Percentiles rank a stretch among this genome's conserved stretches.
Conservation (phyloP, 2,797 vertebrate genomes). For the Onychomys leucogaster region DNA sequence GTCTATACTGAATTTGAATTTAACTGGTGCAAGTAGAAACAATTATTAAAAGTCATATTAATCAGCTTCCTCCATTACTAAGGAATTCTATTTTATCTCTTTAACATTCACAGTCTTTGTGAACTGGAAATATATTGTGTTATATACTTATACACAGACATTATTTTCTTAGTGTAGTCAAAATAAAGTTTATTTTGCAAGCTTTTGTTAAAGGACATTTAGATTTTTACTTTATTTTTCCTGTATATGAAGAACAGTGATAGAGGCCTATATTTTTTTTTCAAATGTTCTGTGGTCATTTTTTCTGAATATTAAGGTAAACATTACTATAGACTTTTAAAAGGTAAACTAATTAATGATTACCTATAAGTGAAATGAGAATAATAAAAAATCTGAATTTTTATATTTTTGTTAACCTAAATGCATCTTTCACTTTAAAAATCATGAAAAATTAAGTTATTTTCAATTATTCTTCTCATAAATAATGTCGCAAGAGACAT, state of each 20-base stretch:
- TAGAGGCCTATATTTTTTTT: background rate
- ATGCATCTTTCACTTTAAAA: background rate
- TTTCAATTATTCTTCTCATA: background rate
- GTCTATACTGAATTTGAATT: background rate
- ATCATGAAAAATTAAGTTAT: background rate
- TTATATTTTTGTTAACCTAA: background rate
- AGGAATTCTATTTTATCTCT: background rate
- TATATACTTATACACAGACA: background rate
- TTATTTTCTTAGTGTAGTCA: background rate
- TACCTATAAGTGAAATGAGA: background rate
- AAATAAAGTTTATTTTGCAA: constrained; percentile 14
- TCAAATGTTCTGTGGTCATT: background rate
- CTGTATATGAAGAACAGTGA: background rate
- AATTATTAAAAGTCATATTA: constrained; percentile 14
- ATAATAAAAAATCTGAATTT: background rate
- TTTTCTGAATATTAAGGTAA: background rate
- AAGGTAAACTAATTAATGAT: background rate
- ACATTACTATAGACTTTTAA: background rate
- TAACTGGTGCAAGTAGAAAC: background rate
- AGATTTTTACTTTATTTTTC: background rate
- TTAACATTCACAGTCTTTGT: background rate
- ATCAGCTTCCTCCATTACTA: background rate
- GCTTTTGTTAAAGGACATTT: background rate
- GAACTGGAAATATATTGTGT: background rate
- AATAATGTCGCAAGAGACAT: background rate